A percentile compares a stretch with the other conserved stretches of the same genome.
Conservation (phyloP, 2,113 vertebrate genomes). For the Albula goreensis region DNA sequence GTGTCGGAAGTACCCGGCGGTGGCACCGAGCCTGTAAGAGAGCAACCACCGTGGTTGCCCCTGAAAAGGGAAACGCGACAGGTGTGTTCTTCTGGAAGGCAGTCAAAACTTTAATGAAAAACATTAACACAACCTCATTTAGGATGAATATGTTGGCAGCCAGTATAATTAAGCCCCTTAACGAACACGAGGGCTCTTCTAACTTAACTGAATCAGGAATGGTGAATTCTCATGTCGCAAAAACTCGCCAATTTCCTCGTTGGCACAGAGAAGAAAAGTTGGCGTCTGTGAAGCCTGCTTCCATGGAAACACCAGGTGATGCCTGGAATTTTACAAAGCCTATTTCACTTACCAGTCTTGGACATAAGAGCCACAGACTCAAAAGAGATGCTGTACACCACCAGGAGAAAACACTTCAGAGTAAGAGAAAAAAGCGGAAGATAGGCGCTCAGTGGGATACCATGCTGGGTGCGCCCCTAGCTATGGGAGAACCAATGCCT, state of each 20-base stretch:
- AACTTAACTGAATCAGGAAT: not conserved
- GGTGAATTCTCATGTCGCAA: not conserved
- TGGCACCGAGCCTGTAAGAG: conserved; percentile 26
- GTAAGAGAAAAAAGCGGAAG: conserved; percentile 18
- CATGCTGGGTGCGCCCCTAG: conserved; percentile 27
- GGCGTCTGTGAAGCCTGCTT: not conserved
- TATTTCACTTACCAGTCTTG: not conserved
- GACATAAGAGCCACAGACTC: not conserved
- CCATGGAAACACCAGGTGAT: conserved; percentile 12
- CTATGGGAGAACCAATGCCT: conserved; percentile 66
- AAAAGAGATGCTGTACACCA: conserved; percentile 27
- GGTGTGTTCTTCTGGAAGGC: not conserved
- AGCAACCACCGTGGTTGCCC: conserved; percentile 2
- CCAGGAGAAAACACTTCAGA: conserved; percentile 32
- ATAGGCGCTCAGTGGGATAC: conserved; percentile 19
- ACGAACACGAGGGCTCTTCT: not conserved
- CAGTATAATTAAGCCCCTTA: not conserved
- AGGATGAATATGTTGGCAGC: not conserved
- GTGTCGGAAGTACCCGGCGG: conserved; percentile 22
- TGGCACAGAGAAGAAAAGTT: conserved; percentile 29
- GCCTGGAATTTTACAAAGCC: not conserved
- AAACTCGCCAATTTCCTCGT: not conserved
- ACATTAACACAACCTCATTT: not conserved
- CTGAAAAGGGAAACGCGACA: not conserved
- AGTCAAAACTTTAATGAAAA: not conserved